Evolutionary conservation across 2,888 invertebrate species (phyloP), one percentile per base, ranked within the genome.

Genomic region (Ecliptopera silaceata): DNA sequence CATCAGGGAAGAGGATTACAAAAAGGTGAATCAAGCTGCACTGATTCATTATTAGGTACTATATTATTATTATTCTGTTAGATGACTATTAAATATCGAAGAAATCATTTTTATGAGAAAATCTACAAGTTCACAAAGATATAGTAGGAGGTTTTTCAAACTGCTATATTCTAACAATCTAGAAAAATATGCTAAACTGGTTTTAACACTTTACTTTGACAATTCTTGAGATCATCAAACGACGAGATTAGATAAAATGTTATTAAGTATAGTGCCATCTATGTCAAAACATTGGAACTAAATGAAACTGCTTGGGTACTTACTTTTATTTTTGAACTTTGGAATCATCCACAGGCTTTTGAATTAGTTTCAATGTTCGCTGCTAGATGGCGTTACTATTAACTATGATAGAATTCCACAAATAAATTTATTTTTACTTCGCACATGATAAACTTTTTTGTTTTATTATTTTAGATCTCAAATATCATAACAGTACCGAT

Each of bases 1-100:
- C 8, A 86, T 91, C 44, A 69, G 72, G 48, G 90, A 88, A 32
- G 84, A 83, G 13, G 81, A 89, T 45, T 91, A 88, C 61, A 80
- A 80, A 81, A 90, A 91, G 89, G 90, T 90, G 81, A 86, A 70
- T 18, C 65, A 72, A 53, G 74, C 74, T 45, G 75, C 79, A 11
- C 53, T 56, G 63, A 65, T 66, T 65, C 63, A 64, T 59, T 45
- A 38, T 52, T 46, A 46, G 41, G 51, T 38, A 52, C 29, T 6
- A n/a, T n/a, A n/a, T n/a, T 41, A 3, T 34, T 34, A 4, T 34
- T 13, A 13, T 34, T 36, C 15, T 6, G 10, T 0, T 26, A 6
- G 26, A 26, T 26, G 6, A 26, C 0, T n/a, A n/a, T n/a, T n/a
- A n/a, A n/a, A n/a, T n/a, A n/a, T n/a, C n/a, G n/a, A n/a, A n/a